phyloP scores from a whole-genome alignment of 2,888 invertebrate species.

The Agonopterix subpropinquella region DNA sequence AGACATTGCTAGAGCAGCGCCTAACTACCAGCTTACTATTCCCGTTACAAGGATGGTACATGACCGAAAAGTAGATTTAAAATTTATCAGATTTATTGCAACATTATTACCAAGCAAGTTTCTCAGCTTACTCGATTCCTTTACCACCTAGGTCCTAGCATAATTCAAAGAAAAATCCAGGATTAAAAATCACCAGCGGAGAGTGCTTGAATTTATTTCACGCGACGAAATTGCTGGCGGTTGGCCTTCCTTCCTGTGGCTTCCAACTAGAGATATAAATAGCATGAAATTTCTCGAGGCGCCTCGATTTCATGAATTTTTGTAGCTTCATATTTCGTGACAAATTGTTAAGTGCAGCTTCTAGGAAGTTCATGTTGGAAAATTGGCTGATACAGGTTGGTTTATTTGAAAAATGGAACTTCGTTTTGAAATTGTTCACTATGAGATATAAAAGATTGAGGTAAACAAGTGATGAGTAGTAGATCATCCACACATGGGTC shows the following conservation, averaged over 20 bases:
- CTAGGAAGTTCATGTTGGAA: background rate
- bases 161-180: slow-evolving; percentile 48
- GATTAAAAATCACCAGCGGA: slow-evolving; percentile 44
- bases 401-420: background rate
- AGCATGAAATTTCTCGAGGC: slow-evolving; percentile 35
- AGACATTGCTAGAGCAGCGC: no score
- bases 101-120: background rate
- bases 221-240: slow-evolving; percentile 41
- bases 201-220: slow-evolving; percentile 44
- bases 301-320: slow-evolving; percentile 52
- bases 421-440: background rate
- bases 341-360: slow-evolving; percentile 39
- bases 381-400: background rate
- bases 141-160: slow-evolving; percentile 24
- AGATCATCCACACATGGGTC: no score
- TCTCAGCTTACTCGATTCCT: slow-evolving; percentile 3
- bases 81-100: no score
- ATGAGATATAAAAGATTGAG: no score
- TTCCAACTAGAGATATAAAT: slow-evolving; percentile 23
- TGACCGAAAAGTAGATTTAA: no score
- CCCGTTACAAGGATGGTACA: no score
- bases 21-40: no score
- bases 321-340: slow-evolving; percentile 48
- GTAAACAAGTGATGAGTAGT: no score
- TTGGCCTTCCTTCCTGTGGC: slow-evolving; percentile 39